A percentile compares a stretch with the other conserved stretches of the same genome.
phyloP scores from a whole-genome alignment of 2,113 vertebrate species.

The Phaetusa simplex region DNA sequence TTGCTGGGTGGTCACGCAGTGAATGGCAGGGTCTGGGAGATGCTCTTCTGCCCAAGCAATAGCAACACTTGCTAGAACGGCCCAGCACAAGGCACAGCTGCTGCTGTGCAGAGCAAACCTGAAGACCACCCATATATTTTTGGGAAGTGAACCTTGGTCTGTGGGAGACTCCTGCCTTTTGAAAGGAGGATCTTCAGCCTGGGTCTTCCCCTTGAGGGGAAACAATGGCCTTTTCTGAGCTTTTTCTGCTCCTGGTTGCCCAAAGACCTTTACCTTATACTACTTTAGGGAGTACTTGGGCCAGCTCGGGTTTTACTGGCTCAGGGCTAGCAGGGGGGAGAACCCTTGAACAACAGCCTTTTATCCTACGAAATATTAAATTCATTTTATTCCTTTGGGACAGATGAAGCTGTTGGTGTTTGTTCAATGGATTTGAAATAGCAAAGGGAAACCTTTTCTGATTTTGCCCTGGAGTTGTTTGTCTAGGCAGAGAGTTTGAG shows the following conservation, averaged over 20 bases:
- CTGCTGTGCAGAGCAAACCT: neutral
- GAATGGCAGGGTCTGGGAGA: neutral
- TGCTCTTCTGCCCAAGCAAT: neutral
- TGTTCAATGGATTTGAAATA: neutral
- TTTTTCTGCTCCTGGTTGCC: neutral
- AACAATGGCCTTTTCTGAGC: neutral
- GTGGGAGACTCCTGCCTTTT: neutral
- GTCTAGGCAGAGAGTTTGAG: neutral
- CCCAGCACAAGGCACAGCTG: neutral
- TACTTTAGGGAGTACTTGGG: neutral
- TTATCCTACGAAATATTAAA: neutral
- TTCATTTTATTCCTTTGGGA: neutral
- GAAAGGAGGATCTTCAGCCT: neutral
- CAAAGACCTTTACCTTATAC: neutral
- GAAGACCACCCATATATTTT: neutral
- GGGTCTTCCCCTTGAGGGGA: neutral
- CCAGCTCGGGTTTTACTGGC: neutral
- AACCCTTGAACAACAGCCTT: neutral
- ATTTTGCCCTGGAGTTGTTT: conserved; percentile 1
- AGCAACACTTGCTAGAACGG: neutral
- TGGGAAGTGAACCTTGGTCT: neutral
- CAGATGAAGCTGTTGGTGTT: neutral
- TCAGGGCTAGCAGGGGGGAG: neutral
- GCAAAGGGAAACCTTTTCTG: neutral
- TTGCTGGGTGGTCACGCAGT: neutral